phyloP scores from a whole-genome alignment of 2,888 invertebrate genomes.

The Eudasyphora cyanicolor region DNA sequence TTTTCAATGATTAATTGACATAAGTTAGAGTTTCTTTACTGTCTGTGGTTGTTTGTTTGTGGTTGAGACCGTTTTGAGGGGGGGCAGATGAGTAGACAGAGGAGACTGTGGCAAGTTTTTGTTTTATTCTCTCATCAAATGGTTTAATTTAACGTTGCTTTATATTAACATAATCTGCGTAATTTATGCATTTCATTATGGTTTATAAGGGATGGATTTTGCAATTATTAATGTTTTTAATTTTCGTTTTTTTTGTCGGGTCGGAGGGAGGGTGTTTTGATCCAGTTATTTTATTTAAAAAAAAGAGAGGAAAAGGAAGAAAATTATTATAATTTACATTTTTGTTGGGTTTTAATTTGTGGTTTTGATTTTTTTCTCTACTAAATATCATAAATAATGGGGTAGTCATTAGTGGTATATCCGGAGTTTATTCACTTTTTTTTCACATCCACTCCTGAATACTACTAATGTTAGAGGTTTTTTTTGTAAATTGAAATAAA shows the following conservation, averaged over 20 bases:
- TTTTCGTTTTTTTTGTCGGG: constrained; percentile 5
- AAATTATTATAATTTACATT: constrained; percentile 12
- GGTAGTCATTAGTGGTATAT: constrained; percentile 11
- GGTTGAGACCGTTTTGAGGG: constrained; percentile 31
- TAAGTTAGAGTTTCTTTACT: constrained; percentile 6
- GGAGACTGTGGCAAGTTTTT: too few relatives aligned
- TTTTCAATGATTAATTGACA: constrained; percentile 38
- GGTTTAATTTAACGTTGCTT: constrained; percentile 55
- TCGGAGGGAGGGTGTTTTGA: constrained; percentile 7
- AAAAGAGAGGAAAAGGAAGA: constrained; percentile 16
- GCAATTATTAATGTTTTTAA: neutral
- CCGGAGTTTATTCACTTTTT: neutral
- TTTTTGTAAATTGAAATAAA: neutral
- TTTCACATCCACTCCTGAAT: neutral
- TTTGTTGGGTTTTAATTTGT: constrained; percentile 24
- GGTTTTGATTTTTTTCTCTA: neutral
- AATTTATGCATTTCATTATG: constrained; percentile 72
- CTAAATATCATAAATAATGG: neutral
- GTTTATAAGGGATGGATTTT: constrained; percentile 62
- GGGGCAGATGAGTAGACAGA: too few relatives aligned
- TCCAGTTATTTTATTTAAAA: constrained; percentile 22
- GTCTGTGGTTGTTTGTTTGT: constrained; percentile 11
- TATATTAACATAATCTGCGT: constrained; percentile 71
- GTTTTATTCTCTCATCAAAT: constrained; percentile 56
- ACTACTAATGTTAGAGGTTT: neutral